Evolutionary conservation across 2,797 vertebrate genomes (phyloP).

Genomic region (Leuciscus waleckii): DNA sequence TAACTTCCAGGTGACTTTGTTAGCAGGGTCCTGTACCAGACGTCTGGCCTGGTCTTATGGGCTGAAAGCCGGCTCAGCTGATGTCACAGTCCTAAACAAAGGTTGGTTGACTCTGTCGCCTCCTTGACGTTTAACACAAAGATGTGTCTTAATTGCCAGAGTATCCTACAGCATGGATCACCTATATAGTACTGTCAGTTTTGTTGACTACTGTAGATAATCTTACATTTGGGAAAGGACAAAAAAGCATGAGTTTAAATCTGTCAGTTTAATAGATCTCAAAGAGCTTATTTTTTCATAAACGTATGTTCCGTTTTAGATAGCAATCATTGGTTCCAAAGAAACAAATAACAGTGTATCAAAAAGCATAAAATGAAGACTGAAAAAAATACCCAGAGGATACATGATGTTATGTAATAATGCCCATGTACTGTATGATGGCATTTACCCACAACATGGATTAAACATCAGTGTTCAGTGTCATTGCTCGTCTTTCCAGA

Average conservation of each 20-base stretch:
- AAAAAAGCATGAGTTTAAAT: neutral
- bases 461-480: constrained; percentile 12
- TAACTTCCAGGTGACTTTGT: constrained; percentile 13
- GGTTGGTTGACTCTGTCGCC: neutral
- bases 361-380: neutral
- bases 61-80: constrained; percentile 19
- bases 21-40: constrained; percentile 18
- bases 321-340: neutral
- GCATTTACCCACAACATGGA: neutral
- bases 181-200: neutral
- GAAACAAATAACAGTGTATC: neutral
- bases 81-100: neutral
- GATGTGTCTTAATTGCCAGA: neutral
- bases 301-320: neutral
- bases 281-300: neutral
- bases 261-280: neutral
- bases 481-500: constrained; percentile 7
- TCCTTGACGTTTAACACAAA: constrained; percentile 25
- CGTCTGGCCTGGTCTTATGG: constrained; percentile 7
- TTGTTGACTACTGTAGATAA: neutral
- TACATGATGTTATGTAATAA: neutral
- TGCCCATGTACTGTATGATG: neutral
- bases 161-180: neutral
- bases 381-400: neutral
- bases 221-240: neutral